Conservation (phyloP, 2,797 vertebrate species). For the Pseudochirops cupreus region DNA sequence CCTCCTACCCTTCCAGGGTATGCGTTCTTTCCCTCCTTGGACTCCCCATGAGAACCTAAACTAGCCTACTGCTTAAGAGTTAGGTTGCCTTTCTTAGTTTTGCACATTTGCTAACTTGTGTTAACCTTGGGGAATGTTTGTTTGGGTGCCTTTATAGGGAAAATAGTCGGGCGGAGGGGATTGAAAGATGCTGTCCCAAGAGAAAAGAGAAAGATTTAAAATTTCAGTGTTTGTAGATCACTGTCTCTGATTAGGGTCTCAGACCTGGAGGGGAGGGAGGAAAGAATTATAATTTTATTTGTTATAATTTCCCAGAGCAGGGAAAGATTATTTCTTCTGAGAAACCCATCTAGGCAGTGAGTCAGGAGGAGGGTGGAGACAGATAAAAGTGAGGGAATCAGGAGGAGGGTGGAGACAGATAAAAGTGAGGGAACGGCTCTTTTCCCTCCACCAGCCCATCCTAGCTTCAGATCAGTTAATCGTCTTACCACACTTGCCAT, state of each 20-base stretch:
- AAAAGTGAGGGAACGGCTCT: not conserved
- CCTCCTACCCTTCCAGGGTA: not conserved
- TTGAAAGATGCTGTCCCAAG: not conserved
- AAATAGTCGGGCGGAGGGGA: not conserved
- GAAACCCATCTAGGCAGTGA: slow-evolving; percentile 6
- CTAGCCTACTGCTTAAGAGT: not conserved
- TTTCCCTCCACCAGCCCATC: not conserved
- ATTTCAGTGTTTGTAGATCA: not conserved
- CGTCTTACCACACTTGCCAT: not conserved
- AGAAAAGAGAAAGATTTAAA: not conserved
- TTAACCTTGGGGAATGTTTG: not conserved
- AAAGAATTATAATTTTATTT: not conserved
- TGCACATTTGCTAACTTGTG: not conserved
- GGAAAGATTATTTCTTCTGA: not conserved
- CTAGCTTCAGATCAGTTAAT: not conserved
- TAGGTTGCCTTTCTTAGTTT: not conserved
- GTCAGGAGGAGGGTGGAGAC: not conserved
- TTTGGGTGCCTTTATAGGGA: not conserved
- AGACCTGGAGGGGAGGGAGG: not conserved
- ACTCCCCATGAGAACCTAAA: not conserved
- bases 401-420: not conserved
- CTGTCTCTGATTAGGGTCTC: not conserved
- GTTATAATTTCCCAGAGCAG: not conserved
- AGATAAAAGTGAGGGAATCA: not conserved
- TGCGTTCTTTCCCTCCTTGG: not conserved